phyloP scores from a whole-genome alignment of 2,113 vertebrate species.

The Speoplatyrhinus poulsoni region DNA sequence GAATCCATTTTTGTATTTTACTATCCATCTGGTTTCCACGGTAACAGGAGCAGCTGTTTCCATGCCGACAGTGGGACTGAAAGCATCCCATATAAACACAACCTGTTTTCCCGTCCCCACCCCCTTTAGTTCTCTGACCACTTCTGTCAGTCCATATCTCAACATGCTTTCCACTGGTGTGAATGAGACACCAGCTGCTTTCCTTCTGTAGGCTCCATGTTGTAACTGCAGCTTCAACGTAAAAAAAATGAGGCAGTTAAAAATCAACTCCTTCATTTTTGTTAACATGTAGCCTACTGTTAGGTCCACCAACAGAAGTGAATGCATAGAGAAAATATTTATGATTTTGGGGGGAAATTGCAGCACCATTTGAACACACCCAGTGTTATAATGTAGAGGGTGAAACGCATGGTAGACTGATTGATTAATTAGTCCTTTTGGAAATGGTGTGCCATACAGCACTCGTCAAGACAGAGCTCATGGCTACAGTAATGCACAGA shows the following conservation, averaged over 20 bases:
- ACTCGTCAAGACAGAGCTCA: too few species aligned
- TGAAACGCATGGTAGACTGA: too few species aligned
- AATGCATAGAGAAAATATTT: background rate
- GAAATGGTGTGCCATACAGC: too few species aligned
- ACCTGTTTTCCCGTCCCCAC: constrained; percentile 41
- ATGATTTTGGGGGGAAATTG: background rate
- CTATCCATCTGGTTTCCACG: constrained; percentile 72
- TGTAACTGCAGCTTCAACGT: background rate
- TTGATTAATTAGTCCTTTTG: too few species aligned
- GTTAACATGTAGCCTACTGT: constrained; percentile 1
- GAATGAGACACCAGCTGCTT: background rate
- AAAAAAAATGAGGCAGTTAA: background rate
- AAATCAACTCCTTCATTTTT: background rate
- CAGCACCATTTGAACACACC: constrained; percentile 25
- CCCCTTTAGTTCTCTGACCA: constrained; percentile 16
- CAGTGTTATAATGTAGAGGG: constrained; percentile 11
- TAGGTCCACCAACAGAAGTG: background rate
- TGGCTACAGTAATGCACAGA: too few species aligned
- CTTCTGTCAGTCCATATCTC: background rate
- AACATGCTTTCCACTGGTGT: constrained; percentile 9
- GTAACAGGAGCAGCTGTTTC: constrained; percentile 65
- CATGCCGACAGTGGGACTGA: constrained; percentile 52
- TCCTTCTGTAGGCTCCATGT: background rate
- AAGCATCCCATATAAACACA: constrained; percentile 69
- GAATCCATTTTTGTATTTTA: constrained; percentile 73